Base-by-base conservation (phyloP, 2,888 invertebrate genomes). In the Hyalella azteca region DNA sequence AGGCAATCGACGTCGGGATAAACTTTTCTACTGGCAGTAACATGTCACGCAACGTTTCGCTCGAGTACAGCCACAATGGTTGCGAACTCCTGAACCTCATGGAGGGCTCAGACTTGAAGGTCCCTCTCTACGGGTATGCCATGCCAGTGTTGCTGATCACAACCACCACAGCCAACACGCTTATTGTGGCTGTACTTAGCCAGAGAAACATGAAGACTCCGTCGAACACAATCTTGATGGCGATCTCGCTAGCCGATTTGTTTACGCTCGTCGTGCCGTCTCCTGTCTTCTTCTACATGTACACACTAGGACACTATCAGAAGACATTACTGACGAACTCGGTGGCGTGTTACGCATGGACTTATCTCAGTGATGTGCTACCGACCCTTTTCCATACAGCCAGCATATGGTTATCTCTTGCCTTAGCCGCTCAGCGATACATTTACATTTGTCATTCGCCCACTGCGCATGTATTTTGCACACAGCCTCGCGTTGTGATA, bases 161-260 rank as follows among this genome's bases (percentile, higher is more conserved):
- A 40, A 97, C 96, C 0, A 93, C 95, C n/a, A 91, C 96, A 3
- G 94, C 95, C 73, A 97, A 97, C 89, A 93, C 95, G 0, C 89
- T 97, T 11, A 95, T 97, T 85, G 95, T 96, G 19, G 91, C 96
- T 48, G 96, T 97, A 0, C 90, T 97, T 45, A 93, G 95, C 81
- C 94, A 95, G 85, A 91, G 93, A 48, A 95, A 96, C 88, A 97
- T 97, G 97, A 88, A 94, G 40, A 94, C 95, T 0, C 95, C 96
- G 0, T 96, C 96, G 5, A 96, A 96, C 88, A 91, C 93, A n/a
- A 94, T 96, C 0, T 91, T 97, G 2, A 93, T 95, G 91, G 94
- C 94, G n/a, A 97, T 97, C 96, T 97, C 97, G 0, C 90, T 97
- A 4, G 95, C 95, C 86, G 97, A 97, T 89, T 94, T 96, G 92